Base-by-base conservation (phyloP, 2,113 vertebrate species). In the Thalassoma bifasciatum region DNA sequence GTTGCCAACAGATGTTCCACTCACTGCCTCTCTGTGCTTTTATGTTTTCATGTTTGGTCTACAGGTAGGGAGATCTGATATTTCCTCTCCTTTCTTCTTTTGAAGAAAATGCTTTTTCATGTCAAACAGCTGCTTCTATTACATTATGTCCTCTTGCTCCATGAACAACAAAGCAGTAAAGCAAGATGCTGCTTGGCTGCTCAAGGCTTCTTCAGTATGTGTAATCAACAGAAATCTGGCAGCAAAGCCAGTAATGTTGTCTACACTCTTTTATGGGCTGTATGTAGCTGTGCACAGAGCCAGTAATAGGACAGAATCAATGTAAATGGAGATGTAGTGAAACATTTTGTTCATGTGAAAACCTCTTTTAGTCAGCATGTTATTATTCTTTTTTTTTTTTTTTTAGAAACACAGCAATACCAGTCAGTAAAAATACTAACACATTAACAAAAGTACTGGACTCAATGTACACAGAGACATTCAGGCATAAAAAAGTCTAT, bases 61-160 rank as follows among this genome's bases (percentile, higher is more conserved):
- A 19, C 30, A 17, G 44, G 14, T 17, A 5, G 17, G 14, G 44
- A 46, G 19, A 46, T 46, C 44, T 46, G 44, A 19, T 16, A 16
- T 19, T 46, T 19, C 6, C 38, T 38, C 26, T 16, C 14, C 22
- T 19, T 19, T 23, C 19, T 37, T 10, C 62, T 9, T 52, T 37
- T 40, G 17, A 50, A 40, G 30, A 19, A 21, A 57, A 19, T n/a
- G 24, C n/a, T 21, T 0, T 6, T 19, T 16, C 47, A 50, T 49
- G 6, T 44, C 30, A 26, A 69, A 37, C 58, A 68, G 51, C 44
- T 75, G 58, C 26, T 80, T 13, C 11, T 4, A 24, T 53, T 57
- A 58, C 19, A 38, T 61, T n/a, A 37, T 26, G 42, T 40, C 57
- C 38, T 56, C 56, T 62, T 57, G 42, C 26, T n/a, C 24, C 57